Conservation (phyloP, 1,140 invertebrate species). For the Drosophila nebulosa region DNA sequence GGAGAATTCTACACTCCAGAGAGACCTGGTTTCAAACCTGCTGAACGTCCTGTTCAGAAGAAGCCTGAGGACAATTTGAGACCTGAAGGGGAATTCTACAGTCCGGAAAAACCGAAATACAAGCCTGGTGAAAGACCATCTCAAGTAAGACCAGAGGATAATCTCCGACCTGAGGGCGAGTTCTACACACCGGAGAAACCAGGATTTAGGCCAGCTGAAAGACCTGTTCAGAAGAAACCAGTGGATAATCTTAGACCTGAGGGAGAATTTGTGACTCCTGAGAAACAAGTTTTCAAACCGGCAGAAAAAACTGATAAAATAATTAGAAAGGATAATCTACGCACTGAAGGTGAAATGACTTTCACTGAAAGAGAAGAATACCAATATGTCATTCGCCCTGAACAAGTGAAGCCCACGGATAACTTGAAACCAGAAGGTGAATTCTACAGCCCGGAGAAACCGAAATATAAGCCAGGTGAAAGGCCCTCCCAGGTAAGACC, state of each 20-base stretch:
- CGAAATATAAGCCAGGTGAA: neutral
- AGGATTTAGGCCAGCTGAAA: constrained; percentile 68
- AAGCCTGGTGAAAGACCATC: constrained; percentile 82
- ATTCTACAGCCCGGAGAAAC: neutral
- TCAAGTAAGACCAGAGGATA: constrained; percentile 84
- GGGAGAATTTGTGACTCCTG: neutral
- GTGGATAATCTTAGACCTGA: constrained; percentile 84
- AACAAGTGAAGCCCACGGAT: constrained; percentile 82
- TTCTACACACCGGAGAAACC: constrained; percentile 81
- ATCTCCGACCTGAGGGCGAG: constrained; percentile 81
- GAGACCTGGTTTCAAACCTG: constrained; percentile 72
- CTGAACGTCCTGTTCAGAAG: constrained; percentile 82
- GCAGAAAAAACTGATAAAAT: constrained; percentile 83
- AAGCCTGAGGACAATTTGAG: constrained; percentile 85
- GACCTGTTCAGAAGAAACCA: constrained; percentile 25
- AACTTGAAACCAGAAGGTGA: constrained; percentile 16
- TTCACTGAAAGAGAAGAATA: constrained; percentile 81
- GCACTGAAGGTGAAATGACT: constrained; percentile 82
- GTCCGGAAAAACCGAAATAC: constrained; percentile 81
- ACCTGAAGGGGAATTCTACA: constrained; percentile 81
- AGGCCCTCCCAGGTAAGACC: neutral
- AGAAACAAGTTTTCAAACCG: constrained; percentile 63
- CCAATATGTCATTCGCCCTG: constrained; percentile 82
- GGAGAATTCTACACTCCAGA: constrained; percentile 66
- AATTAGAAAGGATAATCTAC: constrained; percentile 84